phyloP scores from a whole-genome alignment of 2,888 invertebrate genomes.

The Sphinx pinastri region DNA sequence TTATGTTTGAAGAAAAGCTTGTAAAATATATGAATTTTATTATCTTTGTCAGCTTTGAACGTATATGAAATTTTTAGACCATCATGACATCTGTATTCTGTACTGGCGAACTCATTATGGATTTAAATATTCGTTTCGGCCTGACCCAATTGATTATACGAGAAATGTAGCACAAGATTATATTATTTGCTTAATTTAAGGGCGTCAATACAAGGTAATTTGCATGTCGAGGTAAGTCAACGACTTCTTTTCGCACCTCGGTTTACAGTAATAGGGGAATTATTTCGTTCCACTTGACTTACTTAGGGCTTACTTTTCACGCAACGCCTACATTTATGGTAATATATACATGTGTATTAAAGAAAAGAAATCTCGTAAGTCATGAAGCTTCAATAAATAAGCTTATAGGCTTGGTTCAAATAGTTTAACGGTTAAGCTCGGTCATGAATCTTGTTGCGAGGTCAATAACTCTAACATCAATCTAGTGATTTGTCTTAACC shows the following conservation, averaged over 20 bases:
- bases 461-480: not conserved
- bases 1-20: too few relatives aligned
- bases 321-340: slow-evolving; percentile 14
- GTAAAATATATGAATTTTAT: too few relatives aligned
- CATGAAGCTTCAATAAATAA: not conserved
- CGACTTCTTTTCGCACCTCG: slow-evolving; percentile 30
- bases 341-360: not conserved
- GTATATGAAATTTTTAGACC: too few relatives aligned
- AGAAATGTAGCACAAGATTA: not conserved
- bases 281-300: slow-evolving; percentile 31
- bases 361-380: not conserved
- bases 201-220: slow-evolving; percentile 10
- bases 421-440: not conserved
- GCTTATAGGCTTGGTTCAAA: not conserved
- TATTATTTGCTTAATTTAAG: slow-evolving; percentile 15
- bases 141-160: not conserved
- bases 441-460: not conserved
- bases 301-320: slow-evolving; percentile 12
- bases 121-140: not conserved
- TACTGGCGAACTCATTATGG: too few relatives aligned
- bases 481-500: slow-evolving; percentile 1
- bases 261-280: slow-evolving; percentile 29
- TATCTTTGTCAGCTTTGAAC: too few relatives aligned
- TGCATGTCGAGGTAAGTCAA: slow-evolving; percentile 12
- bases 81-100: too few relatives aligned